Conservation (phyloP, 2,888 invertebrate genomes). For the Caenorhabditis imperialis region DNA sequence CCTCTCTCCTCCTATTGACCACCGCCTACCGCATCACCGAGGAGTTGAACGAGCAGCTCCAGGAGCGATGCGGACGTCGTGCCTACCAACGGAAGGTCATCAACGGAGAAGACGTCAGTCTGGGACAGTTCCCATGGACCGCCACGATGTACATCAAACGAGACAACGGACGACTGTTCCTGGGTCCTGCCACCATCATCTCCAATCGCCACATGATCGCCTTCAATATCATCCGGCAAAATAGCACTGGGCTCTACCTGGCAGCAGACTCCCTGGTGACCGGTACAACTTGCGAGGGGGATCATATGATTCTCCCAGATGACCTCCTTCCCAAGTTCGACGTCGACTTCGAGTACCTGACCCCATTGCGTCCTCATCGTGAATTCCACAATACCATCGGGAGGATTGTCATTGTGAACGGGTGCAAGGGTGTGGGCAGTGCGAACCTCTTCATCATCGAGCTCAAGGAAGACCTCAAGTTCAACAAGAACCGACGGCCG, state of each 20-base stretch:
- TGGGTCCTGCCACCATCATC: slow-evolving; percentile 25
- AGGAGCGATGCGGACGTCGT: slow-evolving; percentile 4
- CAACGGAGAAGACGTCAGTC: slow-evolving; percentile 4
- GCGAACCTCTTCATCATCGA: slow-evolving; percentile 8
- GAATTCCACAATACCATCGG: slow-evolving; percentile 8
- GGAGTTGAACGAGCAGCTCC: neutral
- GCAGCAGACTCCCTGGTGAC: neutral
- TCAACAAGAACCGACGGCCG: neutral
- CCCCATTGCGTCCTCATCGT: neutral
- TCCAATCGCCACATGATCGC: slow-evolving; percentile 18
- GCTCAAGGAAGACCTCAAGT: neutral
- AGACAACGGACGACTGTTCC: neutral
- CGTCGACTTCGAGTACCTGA: slow-evolving; percentile 6
- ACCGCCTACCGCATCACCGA: neutral
- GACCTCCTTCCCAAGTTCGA: neutral
- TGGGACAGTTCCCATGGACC: slow-evolving; percentile 24
- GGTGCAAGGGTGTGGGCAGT: neutral
- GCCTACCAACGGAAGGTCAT: slow-evolving; percentile 15
- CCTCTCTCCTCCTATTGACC: neutral
- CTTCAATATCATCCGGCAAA: slow-evolving; percentile 6
- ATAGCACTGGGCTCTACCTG: neutral
- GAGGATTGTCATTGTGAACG: slow-evolving; percentile 1
- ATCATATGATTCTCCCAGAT: slow-evolving; percentile 2
- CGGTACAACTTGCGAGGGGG: slow-evolving; percentile 11
- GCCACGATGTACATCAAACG: slow-evolving; percentile 10